Evolutionary conservation across 2,797 vertebrate genomes (phyloP).

Genomic region (Pygocentrus nattereri): DNA sequence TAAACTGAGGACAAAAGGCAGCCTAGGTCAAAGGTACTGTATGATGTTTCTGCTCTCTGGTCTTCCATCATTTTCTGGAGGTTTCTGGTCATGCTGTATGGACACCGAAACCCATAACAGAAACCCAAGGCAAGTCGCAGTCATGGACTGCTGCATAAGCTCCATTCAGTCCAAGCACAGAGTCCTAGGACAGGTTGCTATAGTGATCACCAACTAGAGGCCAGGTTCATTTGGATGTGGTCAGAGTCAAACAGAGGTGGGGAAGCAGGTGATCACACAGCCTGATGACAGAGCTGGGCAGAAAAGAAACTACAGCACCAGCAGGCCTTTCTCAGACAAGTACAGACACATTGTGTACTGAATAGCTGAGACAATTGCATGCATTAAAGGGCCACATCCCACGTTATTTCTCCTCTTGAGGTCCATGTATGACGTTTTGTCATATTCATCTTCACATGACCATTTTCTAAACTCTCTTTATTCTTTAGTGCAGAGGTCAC

Average conservation of each 20-base stretch:
- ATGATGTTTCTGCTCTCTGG: too few species aligned
- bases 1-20: too few species aligned
- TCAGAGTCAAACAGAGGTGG: conserved; percentile 12
- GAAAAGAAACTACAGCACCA: neutral
- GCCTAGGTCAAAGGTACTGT: too few species aligned
- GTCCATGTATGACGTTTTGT: neutral
- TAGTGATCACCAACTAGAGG: conserved; percentile 44
- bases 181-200: conserved; percentile 10
- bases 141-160: neutral
- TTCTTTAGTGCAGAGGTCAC: too few species aligned
- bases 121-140: neutral
- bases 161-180: neutral
- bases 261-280: conserved; percentile 1
- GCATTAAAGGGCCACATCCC: neutral
- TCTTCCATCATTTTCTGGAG: too few species aligned
- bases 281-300: neutral
- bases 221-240: conserved; percentile 62
- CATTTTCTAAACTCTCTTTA: too few species aligned
- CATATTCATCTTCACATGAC: too few species aligned
- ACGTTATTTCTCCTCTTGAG: neutral
- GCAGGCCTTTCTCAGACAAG: neutral
- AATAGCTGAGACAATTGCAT: neutral
- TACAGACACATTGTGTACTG: neutral
- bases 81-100: neutral
- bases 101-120: neutral